phyloP scores from a whole-genome alignment of 2,888 invertebrate genomes.

The Stomorhina lunata region DNA sequence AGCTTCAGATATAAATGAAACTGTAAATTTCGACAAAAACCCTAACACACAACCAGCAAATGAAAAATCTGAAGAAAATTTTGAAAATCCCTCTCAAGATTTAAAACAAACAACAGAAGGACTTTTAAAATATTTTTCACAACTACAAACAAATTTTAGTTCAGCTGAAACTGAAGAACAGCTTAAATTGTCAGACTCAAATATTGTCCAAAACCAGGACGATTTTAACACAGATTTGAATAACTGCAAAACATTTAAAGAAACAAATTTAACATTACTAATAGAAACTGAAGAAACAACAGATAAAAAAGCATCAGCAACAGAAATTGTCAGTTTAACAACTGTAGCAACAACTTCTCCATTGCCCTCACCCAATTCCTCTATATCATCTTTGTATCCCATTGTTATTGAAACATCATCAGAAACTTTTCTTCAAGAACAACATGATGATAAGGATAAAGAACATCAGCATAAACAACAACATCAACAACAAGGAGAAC shows the following conservation, averaged over 20 bases:
- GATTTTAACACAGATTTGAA: neutral
- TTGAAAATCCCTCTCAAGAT: neutral
- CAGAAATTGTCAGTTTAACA: neutral
- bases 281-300: neutral
- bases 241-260: conserved; percentile 18
- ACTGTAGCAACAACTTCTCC: conserved; percentile 25
- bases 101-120: neutral
- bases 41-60: neutral
- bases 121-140: neutral
- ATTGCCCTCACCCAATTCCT: conserved; percentile 45
- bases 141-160: neutral
- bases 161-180: neutral
- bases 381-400: conserved; percentile 62
- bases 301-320: neutral
- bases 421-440: conserved; percentile 46
- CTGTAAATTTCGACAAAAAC: no score
- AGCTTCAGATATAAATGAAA: no score
- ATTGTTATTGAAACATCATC: conserved; percentile 66
- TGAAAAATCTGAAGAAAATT: neutral
- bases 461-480: conserved; percentile 14
- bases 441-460: conserved; percentile 25
- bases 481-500: neutral
- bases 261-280: neutral
- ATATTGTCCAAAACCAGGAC: conserved; percentile 8
- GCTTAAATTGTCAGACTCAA: neutral